Percentiles rank a stretch among this genome's conserved stretches.
phyloP scores from a whole-genome alignment of 2,113 vertebrate genomes.

The mouse (Mus musculus) region GRCm39 chr6:125139001-125139500 shows the following conservation, averaged over 20 bases:
- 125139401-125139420: rapidly evolving
- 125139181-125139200: constrained; percentile 98
- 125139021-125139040: constrained; percentile 96
- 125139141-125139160: background rate
- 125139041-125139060: constrained; percentile 99
- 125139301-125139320: constrained; percentile 95
- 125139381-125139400: background rate
- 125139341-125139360: constrained; percentile 97
- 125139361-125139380: background rate
- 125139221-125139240: constrained; percentile 98
- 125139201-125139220: constrained; percentile 96
- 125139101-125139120: background rate
- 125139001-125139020: constrained; percentile 95
- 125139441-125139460: constrained; percentile 96
- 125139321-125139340: constrained; percentile 96
- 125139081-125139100: rapidly evolving
- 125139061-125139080: constrained; percentile 88
- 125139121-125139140: background rate
- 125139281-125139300: constrained; percentile 96
- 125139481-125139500: constrained; percentile 98
- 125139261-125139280: constrained; percentile 96
- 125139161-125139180: constrained; percentile 89
- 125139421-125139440: constrained; percentile 85
- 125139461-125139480: constrained; percentile 97
- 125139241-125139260: constrained; percentile 95